Evolutionary conservation across 2,797 vertebrate species (phyloP), one percentile per base, ranked within the genome.

Genomic region (Sciurus carolinensis): DNA sequence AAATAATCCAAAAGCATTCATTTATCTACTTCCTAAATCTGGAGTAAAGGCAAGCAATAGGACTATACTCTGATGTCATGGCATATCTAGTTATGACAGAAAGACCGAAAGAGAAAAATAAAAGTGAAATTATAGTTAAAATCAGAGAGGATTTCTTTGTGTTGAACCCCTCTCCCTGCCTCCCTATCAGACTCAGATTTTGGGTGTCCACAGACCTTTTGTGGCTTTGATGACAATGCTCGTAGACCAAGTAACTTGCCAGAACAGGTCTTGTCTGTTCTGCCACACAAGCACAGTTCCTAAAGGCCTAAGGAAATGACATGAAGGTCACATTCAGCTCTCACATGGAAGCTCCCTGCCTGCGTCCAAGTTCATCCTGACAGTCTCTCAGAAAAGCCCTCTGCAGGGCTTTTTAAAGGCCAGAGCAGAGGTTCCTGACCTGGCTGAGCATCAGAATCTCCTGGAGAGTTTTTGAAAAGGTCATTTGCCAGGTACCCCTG

Each of bases 1-100:
- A 59, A 73, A n/a, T 11, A 71, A 57, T 57, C 54, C 57, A 42
- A 80, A 91, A 44, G 39, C 87, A 85, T 5, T 30, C 11, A 50
- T 5, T 86, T 28, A 13, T 26, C 33, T n/a, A 47, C 57, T 94
- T 85, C 39, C 83, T 89, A 69, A 77, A 42, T 50, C 59, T 54
- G 28, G 47, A 64, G 22, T 47, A 59, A 90, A 88, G 50, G 54
- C 15, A 81, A 77, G 57, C 67, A 52, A 4, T 36, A 52, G 47
- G 62, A 28, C 18, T 28, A 17, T 7, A 6, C 7, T 82, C 69
- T 28, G n/a, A 28, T 87, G 54, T 54, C 67, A 57, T 17, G 33
- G 64, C n/a, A 12, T 79, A 13, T 52, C 62, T 86, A 36, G 76
- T 42, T 84, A 42, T 10, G 17, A 67, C 62, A 85, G 50, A 64